Conservation (phyloP, 2,888 invertebrate species). For the Cordilura impudica region DNA sequence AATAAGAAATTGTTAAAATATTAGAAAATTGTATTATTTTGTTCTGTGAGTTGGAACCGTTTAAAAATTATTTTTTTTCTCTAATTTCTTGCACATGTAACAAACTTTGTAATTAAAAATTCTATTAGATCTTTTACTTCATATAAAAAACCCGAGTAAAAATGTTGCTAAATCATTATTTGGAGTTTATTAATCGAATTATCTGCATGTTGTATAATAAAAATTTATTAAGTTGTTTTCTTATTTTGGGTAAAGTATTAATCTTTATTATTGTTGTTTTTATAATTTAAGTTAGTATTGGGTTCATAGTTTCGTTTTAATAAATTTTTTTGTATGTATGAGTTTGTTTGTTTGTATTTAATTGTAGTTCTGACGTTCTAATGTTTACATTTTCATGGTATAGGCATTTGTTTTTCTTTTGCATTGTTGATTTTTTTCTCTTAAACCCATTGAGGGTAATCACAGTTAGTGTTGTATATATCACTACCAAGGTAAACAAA, state of each 20-base stretch:
- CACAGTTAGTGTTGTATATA: background rate
- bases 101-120: background rate
- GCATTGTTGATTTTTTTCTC: background rate
- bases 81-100: background rate
- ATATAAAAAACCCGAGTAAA: background rate
- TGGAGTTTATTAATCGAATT: background rate
- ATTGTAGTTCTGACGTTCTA: background rate
- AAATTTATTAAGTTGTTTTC: constrained; percentile 4
- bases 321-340: background rate
- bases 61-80: background rate
- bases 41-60: background rate
- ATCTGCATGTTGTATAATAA: background rate
- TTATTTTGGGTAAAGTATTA: constrained; percentile 28
- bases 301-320: background rate
- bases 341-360: background rate
- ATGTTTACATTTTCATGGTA: background rate
- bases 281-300: constrained; percentile 6
- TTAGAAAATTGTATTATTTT: background rate
- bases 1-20: background rate
- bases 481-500: too few species aligned
- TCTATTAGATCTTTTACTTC: too few species aligned
- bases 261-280: background rate
- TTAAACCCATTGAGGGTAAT: background rate
- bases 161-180: background rate
- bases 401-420: background rate